Base-by-base conservation (phyloP, 2,113 vertebrate genomes). In the Cettia cetti region DNA sequence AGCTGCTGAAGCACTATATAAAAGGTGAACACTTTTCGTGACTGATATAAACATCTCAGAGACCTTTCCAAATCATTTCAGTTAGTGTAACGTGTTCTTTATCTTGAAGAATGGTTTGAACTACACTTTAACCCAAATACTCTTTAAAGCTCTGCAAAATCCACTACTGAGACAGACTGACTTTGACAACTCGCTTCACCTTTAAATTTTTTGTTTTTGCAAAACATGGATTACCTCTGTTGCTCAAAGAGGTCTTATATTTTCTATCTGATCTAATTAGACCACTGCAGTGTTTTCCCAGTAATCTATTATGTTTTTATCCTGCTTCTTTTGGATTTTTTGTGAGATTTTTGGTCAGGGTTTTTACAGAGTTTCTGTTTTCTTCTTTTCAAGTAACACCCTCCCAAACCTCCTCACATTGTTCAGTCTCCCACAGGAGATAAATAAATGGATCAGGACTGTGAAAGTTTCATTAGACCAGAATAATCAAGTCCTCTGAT, bases 361-460 rank as follows among this genome's bases (percentile, higher is more conserved):
- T 28, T 12, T 82, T 95, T 44, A 13, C 61, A 37, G 24, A 35
- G 1, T 74, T 94, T 66, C 28, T 82, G 18, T 64, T 56, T 22
- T 63, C 90, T 89, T 21, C n/a, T 82, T 61, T 42, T 12, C 52
- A 37, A 40, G 21, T 16, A 54, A 79, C 16, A 64, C 30, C 21
- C 18, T 88, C 17, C 8, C 2, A 0, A 64, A 27, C 47, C 39
- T 72, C 10, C 23, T 60, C 0, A 0, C 3, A 5, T 45, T 61
- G 4, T 82, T 74, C 42, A 50, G 57, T 74, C 50, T 90, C 47
- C 24, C 47, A 52, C 8, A 47, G 33, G 30, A 82, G 54, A 66
- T 16, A 37, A 30, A 54, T 40, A 69, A 82, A 88, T 40, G 30
- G 40, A 83, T 61, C 69, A 78, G 0, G 1, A 64, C n/a, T 64